Conservation (phyloP, 2,113 vertebrate genomes). For the Saguinus midas region DNA sequence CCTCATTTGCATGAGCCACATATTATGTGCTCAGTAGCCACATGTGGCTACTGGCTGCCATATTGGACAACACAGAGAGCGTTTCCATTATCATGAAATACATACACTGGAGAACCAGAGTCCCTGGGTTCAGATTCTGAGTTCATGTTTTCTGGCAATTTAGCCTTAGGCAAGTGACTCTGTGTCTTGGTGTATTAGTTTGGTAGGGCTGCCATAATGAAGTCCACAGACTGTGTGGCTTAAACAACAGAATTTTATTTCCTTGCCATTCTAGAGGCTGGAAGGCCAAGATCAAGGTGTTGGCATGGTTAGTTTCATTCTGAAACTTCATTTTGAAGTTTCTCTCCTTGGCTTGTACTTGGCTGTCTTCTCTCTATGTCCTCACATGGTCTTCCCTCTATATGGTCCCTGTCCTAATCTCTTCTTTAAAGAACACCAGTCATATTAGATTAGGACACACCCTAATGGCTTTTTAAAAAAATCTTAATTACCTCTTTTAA, state of each 20-base stretch:
- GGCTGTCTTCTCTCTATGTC: neutral
- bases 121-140: neutral
- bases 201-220: neutral
- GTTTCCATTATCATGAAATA: neutral
- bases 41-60: neutral
- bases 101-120: neutral
- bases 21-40: neutral
- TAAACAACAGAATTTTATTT: neutral
- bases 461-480: neutral
- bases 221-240: neutral
- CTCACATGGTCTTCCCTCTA: neutral
- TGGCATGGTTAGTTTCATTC: neutral
- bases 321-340: neutral
- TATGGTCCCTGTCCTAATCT: neutral
- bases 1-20: neutral
- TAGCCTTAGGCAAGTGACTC: neutral
- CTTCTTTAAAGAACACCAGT: neutral
- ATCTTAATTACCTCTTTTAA: neutral
- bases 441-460: neutral
- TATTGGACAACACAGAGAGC: neutral
- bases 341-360: accelerated
- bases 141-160: neutral
- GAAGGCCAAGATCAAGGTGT: neutral
- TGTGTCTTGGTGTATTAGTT: neutral
- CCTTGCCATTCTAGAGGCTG: neutral